Evolutionary conservation across 2,797 vertebrate species (phyloP).

Genomic region (Pteropus rufus): DNA sequence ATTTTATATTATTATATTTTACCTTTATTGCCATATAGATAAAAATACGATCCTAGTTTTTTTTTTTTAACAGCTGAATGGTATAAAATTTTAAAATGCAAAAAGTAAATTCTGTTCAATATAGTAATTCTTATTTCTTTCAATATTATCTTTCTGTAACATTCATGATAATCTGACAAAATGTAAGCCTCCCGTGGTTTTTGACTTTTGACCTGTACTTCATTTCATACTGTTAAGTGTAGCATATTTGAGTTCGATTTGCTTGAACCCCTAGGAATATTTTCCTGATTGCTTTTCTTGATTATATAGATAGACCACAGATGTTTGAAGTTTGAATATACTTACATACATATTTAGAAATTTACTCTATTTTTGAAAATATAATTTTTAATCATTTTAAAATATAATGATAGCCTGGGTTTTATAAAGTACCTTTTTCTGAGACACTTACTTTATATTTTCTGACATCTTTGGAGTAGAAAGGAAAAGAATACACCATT

Average conservation of each 20-base stretch:
- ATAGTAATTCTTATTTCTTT: background rate
- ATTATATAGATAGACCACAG: slow-evolving; percentile 43
- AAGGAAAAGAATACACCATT: background rate
- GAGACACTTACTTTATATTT: background rate
- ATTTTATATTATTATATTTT: slow-evolving; percentile 5
- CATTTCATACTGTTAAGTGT: background rate
- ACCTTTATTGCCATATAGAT: slow-evolving; percentile 9
- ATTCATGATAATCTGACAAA: background rate
- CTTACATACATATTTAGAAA: slow-evolving; percentile 24
- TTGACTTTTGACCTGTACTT: slow-evolving; percentile 4
- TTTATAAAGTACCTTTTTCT: background rate
- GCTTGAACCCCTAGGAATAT: slow-evolving; percentile 10
- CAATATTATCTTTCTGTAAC: background rate
- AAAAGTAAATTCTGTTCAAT: background rate
- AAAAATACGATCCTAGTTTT: background rate
- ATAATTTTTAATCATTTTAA: slow-evolving; percentile 30
- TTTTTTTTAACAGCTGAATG: background rate
- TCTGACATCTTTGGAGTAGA: background rate
- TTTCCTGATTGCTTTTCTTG: slow-evolving; percentile 42
- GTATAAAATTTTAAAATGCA: background rate
- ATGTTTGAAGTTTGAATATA: slow-evolving; percentile 29
- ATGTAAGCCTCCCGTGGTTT: background rate
- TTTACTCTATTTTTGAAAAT: slow-evolving; percentile 42
- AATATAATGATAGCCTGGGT: background rate
- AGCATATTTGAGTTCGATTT: slow-evolving; percentile 14